Percentiles rank a stretch among this genome's conserved stretches.
These are phyloP conservation scores for Paguma larvata DNA, from an alignment of 2,797 vertebrate species.

Conservation along the genomic window DNA sequence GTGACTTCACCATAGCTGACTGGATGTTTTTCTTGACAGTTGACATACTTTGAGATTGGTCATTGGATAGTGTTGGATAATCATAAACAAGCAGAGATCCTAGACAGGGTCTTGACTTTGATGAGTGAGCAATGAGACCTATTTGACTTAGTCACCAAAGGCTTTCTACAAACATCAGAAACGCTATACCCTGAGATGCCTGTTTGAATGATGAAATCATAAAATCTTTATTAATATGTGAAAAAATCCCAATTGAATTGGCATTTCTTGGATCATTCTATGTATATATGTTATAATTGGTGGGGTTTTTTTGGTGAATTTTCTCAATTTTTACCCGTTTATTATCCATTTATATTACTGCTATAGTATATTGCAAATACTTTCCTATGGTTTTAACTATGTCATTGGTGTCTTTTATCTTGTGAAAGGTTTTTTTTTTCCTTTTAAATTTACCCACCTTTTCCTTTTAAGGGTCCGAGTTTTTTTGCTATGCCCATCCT, in stretches of 20 bases:
- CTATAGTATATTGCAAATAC: background rate
- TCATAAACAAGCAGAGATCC: background rate
- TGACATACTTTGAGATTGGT: background rate
- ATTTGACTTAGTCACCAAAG: background rate
- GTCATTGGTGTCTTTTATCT: background rate
- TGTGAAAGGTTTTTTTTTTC: background rate
- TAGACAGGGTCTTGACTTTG: background rate
- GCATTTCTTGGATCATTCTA: background rate
- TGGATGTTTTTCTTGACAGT: background rate
- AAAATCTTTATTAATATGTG: background rate
- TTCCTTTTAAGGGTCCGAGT: background rate
- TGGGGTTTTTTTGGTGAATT: background rate
- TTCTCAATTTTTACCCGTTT: background rate
- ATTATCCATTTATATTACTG: slow-evolving; percentile 22
- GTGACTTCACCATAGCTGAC: background rate
- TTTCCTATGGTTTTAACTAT: background rate
- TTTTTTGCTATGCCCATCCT: background rate
- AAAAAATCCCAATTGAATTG: background rate
- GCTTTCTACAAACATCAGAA: background rate
- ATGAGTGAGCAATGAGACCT: background rate
- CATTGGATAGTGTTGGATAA: background rate
- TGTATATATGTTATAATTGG: background rate
- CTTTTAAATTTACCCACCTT: background rate
- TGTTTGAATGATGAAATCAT: background rate
- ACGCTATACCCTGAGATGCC: background rate